These are phyloP conservation scores for Seira sanloemensis DNA, from an alignment of 2,888 invertebrate species.

Conservation along the genomic window DNA sequence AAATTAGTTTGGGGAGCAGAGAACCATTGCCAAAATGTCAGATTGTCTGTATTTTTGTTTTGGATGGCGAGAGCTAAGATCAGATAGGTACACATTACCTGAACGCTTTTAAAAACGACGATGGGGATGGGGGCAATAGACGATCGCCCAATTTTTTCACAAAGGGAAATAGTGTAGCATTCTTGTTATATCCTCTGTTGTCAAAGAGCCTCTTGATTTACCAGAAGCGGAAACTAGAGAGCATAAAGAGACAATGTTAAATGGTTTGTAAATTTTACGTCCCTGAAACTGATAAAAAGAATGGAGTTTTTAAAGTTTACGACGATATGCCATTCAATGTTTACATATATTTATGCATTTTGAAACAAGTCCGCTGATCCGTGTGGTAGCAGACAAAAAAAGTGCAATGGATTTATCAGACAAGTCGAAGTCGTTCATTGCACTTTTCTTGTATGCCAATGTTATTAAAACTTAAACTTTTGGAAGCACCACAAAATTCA, in stretches of 20 bases:
- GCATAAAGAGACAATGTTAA: neutral
- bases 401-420: neutral
- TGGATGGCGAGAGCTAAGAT: neutral
- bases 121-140: slow-evolving; percentile 41
- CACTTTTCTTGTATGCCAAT: neutral
- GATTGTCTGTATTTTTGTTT: slow-evolving; percentile 22
- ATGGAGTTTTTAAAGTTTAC: neutral
- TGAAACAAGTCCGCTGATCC: no score
- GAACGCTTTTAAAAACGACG: neutral
- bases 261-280: neutral
- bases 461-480: neutral
- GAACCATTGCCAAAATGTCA: slow-evolving; percentile 49
- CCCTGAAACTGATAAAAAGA: neutral
- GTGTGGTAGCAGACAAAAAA: neutral
- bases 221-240: neutral
- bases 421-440: neutral
- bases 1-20: neutral
- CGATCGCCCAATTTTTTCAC: slow-evolving; percentile 35
- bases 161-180: neutral
- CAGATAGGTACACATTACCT: neutral
- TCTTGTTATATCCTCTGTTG: neutral
- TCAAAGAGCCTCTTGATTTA: neutral
- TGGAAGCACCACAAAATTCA: neutral
- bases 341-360: no score
- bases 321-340: neutral